Percentiles rank a stretch among this genome's conserved stretches.
These are phyloP conservation scores for Ictidomys tridecemlineatus DNA, from an alignment of 2,113 vertebrate species.

Conservation along the genomic window DNA sequence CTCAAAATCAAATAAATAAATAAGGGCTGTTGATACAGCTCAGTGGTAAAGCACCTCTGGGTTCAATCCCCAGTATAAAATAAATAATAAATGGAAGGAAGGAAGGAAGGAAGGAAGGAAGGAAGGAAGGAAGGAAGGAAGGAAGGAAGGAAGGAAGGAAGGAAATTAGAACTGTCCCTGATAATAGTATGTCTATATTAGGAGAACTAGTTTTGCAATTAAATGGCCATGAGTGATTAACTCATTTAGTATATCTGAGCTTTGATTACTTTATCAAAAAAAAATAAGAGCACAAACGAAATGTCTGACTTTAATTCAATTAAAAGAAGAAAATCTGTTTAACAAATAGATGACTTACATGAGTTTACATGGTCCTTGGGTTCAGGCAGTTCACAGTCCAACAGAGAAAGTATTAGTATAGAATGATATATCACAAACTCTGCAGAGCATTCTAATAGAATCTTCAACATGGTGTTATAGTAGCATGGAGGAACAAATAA, in stretches of 20 bases:
- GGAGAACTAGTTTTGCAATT: not conserved
- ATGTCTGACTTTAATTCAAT: not conserved
- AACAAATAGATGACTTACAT: not conserved
- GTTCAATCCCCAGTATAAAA: too few relatives aligned
- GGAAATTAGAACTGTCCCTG: not conserved
- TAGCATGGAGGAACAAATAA: not conserved
- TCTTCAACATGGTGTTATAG: not conserved
- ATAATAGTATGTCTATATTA: rapidly evolving
- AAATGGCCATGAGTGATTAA: not conserved
- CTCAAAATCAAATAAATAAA: too few relatives aligned
- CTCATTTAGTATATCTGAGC: not conserved
- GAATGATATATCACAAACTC: not conserved
- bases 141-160: too few relatives aligned
- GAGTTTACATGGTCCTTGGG: not conserved
- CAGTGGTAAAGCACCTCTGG: too few relatives aligned
- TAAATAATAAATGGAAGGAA: too few relatives aligned
- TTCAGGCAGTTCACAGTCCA: not conserved
- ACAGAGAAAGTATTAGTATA: not conserved
- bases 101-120: too few relatives aligned
- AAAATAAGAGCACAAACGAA: not conserved
- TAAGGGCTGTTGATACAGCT: too few relatives aligned
- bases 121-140: rapidly evolving
- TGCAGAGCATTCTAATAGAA: not conserved
- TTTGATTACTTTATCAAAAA: constrained; percentile 22
- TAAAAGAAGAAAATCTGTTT: not conserved